Evolutionary conservation across 2,113 vertebrate genomes (phyloP), one percentile per base, ranked within the genome.

Genomic region (Austrofundulus limnaeus): DNA sequence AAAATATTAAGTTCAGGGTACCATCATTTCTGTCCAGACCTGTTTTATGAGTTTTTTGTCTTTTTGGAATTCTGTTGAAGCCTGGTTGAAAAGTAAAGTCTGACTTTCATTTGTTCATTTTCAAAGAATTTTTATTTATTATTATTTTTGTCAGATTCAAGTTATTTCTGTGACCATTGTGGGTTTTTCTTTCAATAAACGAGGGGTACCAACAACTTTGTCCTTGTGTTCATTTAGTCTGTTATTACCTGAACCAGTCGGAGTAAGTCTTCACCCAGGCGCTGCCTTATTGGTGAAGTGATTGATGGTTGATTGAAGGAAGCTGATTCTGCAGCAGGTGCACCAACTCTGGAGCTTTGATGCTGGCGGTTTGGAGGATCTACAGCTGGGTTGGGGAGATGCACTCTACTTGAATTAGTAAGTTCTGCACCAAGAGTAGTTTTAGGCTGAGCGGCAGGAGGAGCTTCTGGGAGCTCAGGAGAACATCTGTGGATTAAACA

Each of bases 201-300:
- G n/a, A n/a, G n/a, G n/a, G n/a, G n/a, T n/a, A n/a, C n/a, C n/a
- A n/a, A n/a, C n/a, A n/a, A n/a, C n/a, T n/a, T n/a, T n/a, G n/a
- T n/a, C n/a, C n/a, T 11, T 38, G 9, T 5, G 5, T 39, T 63
- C 2, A 24, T 14, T 41, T 8, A 34, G 1, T 84, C n/a, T 41
- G 5, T 48, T 77, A 55, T 77, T 60, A 99, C 97, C 94, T 98
- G 97, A 81, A 98, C 94, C 85, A 98, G 75, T 72, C 93, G 92
- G 84, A 95, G 94, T 87, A 99, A 92, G 56, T 98, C 95, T 84
- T 97, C 94, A n/a, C 88, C 88, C 6, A 98, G 77, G 71, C 92
- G 91, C 34, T 94, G 94, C 48, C 90, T 92, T 39, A 92, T 83
- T 45, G 87, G 84, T 28, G 92, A 85, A 11, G 65, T 67, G 2